These are phyloP conservation scores for Malthinus flaveolus DNA, from an alignment of 2,888 invertebrate genomes.

Conservation along the genomic window DNA sequence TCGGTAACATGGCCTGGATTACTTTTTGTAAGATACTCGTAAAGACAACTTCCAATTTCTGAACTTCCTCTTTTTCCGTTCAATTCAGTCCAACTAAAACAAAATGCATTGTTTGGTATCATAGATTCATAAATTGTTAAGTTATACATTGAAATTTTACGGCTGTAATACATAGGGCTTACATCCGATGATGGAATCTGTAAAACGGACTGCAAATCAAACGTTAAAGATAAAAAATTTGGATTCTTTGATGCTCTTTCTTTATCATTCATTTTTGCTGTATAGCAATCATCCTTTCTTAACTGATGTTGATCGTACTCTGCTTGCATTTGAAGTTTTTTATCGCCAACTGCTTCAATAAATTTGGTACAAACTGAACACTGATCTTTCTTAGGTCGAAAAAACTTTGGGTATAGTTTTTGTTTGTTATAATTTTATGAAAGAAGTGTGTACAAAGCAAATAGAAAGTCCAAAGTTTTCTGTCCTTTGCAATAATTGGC, in stretches of 20 bases:
- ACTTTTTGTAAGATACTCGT: not conserved
- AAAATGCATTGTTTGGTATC: constrained; percentile 2
- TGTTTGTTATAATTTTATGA: no score
- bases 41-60: constrained; percentile 38
- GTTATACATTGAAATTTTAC: constrained; percentile 5
- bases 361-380: constrained; percentile 12
- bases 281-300: constrained; percentile 20
- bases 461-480: no score
- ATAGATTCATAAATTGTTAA: constrained; percentile 7
- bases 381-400: constrained; percentile 15
- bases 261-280: constrained; percentile 13
- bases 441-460: no score
- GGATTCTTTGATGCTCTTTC: constrained; percentile 4
- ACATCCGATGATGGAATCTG: constrained; percentile 15
- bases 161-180: constrained; percentile 11
- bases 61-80: constrained; percentile 35
- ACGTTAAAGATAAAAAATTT: constrained; percentile 8
- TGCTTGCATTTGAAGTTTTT: constrained; percentile 14
- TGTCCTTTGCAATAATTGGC: no score
- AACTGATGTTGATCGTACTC: constrained; percentile 31
- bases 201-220: constrained; percentile 18
- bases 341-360: not conserved
- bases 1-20: not conserved
- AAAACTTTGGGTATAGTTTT: no score
- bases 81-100: constrained; percentile 10